Evolutionary conservation across 2,888 invertebrate genomes (phyloP), one percentile per base, ranked within the genome.

Genomic region (Neocrepidodera transversa): DNA sequence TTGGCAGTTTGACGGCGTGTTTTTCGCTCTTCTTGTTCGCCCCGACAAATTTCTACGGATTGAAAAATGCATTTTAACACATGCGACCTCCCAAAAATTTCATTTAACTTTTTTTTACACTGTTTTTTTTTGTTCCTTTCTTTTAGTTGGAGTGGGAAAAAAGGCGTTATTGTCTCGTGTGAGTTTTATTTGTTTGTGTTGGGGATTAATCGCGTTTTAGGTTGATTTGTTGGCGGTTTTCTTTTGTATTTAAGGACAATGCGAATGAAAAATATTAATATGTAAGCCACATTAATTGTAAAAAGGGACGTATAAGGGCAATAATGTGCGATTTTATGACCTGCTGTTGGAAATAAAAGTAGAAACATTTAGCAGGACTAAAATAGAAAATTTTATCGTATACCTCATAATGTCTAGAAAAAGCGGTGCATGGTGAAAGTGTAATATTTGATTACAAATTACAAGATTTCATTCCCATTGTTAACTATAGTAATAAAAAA

Each of bases 1-100:
- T 77, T 78, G 78, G 76, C 78, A 77, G 76, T 73, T 78, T 77
- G 78, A 77, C 77, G 75, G 72, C 67, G 60, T 58, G 57, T 58
- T 60, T 60, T 57, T 60, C 60, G 36, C 60, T 60, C 54, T 51
- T 54, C 57, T 57, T 52, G 64, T 59, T 60, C 54, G 64, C 55
- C 58, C 43, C 43, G 57, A 60, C 60, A 51, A 58, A 63, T 61
- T 61, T 58, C 3, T 47, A 60, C 63, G 50, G 60, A 73, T 71
- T 73, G 69, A 73, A 72, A 73, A 73, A 71, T 71, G 69, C 70
- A 67, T 69, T 66, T 64, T 63, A 64, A 68, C 72, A 73, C 68
- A 72, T 73, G 71, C 66, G 71, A 65, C 71, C 71, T 50, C 71
- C 69, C 28, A 61, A 63, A 60, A 64, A 66, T 67, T 68, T 67